Evolutionary conservation across 1,140 invertebrate species (phyloP), one percentile per base, ranked within the genome.

Genomic region (Helicoverpa armigera): DNA sequence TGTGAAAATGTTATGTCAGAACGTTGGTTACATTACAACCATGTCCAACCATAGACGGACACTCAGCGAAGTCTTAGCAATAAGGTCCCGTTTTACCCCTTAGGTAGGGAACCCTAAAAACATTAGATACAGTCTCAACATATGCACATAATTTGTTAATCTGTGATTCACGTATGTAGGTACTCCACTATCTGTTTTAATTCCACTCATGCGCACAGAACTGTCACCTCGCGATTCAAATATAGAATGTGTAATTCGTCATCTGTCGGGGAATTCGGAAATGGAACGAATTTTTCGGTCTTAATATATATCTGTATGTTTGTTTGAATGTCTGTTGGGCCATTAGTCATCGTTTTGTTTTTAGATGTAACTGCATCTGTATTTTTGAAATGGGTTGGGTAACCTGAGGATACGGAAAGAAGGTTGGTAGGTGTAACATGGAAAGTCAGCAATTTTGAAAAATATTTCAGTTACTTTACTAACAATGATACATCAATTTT

Each of bases 181-280:
- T 23, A 23, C 10, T 4, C 2, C n/a, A 50, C 2, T 67, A 67
- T 54, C 43, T 77, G 61, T 23, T 54, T 53, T 23, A 77, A 65
- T 60, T 69, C 63, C 13, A 70, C 16, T 69, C 53, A 67, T 53
- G 65, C 53, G 65, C 53, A 69, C 12, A 58, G n/a, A 69, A 79
- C 56, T 79, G 76, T 79, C 76, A 69, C 63, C 56, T 58, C 23
- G 63, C 18, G 50, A 79, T 79, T 79, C 63, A 79, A 79, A 79
- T 70, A 69, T 70, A 70, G 76, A 69, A 48, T 70, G 5, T 16
- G 48, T 29, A 29, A 74, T 84, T 82, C 79, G 84, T 87, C 86
- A 87, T 83, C 4, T 70, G 86, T 81, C 85, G 85, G 82, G 83
- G 88, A 89, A 89, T 89, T 84, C 88, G 88, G 87, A 81, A 82